These are phyloP conservation scores for Siniperca chuatsi DNA, from an alignment of 2,113 vertebrate genomes.

Conservation along the genomic window DNA sequence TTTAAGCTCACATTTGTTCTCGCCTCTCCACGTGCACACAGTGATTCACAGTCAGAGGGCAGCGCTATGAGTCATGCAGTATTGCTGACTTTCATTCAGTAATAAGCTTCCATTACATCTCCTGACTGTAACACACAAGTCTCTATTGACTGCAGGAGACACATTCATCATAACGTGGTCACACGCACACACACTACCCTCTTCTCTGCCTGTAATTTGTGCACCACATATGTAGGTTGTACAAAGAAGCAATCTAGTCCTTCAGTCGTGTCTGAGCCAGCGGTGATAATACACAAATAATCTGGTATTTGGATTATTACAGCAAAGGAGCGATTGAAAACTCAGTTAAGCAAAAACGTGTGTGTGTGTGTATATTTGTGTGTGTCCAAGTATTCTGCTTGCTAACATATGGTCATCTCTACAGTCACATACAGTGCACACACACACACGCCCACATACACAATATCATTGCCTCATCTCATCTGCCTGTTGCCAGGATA, in stretches of 20 bases:
- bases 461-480: conserved; percentile 60
- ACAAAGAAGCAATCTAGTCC: conserved; percentile 45
- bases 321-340: conserved; percentile 46
- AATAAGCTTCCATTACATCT: conserved; percentile 43
- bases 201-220: conserved; percentile 23
- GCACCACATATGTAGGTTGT: conserved; percentile 3
- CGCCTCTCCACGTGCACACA: conserved; percentile 22
- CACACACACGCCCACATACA: conserved; percentile 19
- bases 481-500: conserved; percentile 83
- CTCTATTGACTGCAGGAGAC: conserved; percentile 18
- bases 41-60: conserved; percentile 35
- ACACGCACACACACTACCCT: neutral
- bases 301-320: conserved; percentile 53
- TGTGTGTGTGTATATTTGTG: conserved; percentile 6
- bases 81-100: conserved; percentile 57
- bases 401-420: conserved; percentile 50
- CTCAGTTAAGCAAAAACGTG: conserved; percentile 34
- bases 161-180: conserved; percentile 14
- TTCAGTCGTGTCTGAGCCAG: conserved; percentile 38
- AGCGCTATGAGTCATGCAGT: conserved; percentile 37
- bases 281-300: conserved; percentile 39
- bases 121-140: conserved; percentile 31
- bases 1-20: conserved; percentile 31
- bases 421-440: conserved; percentile 25
- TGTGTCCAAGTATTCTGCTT: conserved; percentile 10